A percentile compares a stretch with the other conserved stretches of the same genome.
These are phyloP conservation scores for Azorinus chamasolen DNA, from an alignment of 2,888 invertebrate genomes.

Conservation along the genomic window DNA sequence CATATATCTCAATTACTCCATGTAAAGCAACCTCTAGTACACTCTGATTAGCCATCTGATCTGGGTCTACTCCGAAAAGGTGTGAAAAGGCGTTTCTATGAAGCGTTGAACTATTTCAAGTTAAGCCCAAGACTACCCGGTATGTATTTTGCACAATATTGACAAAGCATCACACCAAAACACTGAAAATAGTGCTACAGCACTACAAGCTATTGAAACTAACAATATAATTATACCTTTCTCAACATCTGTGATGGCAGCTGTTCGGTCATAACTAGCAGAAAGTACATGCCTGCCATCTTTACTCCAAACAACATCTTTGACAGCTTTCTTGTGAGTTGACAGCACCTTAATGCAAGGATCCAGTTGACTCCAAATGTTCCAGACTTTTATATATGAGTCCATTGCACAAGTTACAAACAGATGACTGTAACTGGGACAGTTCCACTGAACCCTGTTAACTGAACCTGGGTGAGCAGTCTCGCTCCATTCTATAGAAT, in stretches of 20 bases:
- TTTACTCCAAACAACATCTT: conserved; percentile 83
- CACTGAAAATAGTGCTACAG: too few species aligned
- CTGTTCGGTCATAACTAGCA: conserved; percentile 84
- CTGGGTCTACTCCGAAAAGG: too few species aligned
- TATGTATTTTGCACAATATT: too few species aligned
- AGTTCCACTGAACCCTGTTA: conserved; percentile 83
- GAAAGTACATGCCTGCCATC: conserved; percentile 78
- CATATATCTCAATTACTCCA: too few species aligned
- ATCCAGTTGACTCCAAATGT: conserved; percentile 78
- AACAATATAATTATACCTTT: conserved; percentile 73
- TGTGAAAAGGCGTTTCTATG: too few species aligned
- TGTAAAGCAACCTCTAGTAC: too few species aligned
- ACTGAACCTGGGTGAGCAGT: conserved; percentile 78
- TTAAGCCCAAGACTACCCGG: too few species aligned
- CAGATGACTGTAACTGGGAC: conserved; percentile 81
- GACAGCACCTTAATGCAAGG: conserved; percentile 70
- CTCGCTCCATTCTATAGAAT: conserved; percentile 43
- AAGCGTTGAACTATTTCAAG: too few species aligned
- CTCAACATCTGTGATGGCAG: conserved; percentile 82
- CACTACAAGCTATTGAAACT: too few species aligned
- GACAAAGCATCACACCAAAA: too few species aligned
- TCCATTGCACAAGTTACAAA: conserved; percentile 85
- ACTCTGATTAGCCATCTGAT: too few species aligned
- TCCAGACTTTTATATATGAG: conserved; percentile 83
- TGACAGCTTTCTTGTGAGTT: conserved; percentile 81